Evolutionary conservation across 1,140 invertebrate species (phyloP).

Genomic region (Rhagoletis zephyria): DNA sequence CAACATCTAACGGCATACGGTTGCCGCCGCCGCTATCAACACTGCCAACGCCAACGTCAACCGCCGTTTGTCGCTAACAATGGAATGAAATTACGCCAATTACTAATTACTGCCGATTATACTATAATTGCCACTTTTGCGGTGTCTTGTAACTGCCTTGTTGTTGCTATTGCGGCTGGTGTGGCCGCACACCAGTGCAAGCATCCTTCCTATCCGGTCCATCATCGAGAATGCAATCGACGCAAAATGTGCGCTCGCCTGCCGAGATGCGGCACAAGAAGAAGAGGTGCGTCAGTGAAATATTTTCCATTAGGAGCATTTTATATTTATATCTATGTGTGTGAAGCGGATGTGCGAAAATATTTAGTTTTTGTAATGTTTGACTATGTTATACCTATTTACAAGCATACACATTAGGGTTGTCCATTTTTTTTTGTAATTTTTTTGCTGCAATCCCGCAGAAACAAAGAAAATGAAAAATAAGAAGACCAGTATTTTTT

Average conservation of each 20-base stretch:
- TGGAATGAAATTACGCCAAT: not conserved
- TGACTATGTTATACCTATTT: too few relatives aligned
- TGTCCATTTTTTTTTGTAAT: too few relatives aligned
- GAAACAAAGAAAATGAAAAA: too few relatives aligned
- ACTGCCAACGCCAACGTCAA: not conserved
- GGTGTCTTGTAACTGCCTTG: not conserved
- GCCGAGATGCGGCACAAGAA: constrained; percentile 71
- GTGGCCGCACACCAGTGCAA: not conserved
- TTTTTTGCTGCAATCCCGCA: too few relatives aligned
- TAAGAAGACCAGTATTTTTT: too few relatives aligned
- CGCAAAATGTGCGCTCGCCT: constrained; percentile 68
- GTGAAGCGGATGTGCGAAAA: too few relatives aligned
- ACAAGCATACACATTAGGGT: too few relatives aligned
- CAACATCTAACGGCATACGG: not conserved
- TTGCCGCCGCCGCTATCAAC: not conserved
- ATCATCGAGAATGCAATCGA: constrained; percentile 63
- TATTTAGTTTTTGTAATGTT: too few relatives aligned
- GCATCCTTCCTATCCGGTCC: constrained; percentile 4
- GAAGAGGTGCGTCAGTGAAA: constrained; percentile 65
- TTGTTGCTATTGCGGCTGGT: not conserved
- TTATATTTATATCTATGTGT: not conserved
- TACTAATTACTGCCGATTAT: constrained; percentile 22
- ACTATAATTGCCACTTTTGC: not conserved
- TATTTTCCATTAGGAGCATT: not conserved
- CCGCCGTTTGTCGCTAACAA: not conserved